A percentile compares a stretch with the other conserved stretches of the same genome.
Conservation (phyloP, 2,113 vertebrate species). For the Myodes glareolus region DNA sequence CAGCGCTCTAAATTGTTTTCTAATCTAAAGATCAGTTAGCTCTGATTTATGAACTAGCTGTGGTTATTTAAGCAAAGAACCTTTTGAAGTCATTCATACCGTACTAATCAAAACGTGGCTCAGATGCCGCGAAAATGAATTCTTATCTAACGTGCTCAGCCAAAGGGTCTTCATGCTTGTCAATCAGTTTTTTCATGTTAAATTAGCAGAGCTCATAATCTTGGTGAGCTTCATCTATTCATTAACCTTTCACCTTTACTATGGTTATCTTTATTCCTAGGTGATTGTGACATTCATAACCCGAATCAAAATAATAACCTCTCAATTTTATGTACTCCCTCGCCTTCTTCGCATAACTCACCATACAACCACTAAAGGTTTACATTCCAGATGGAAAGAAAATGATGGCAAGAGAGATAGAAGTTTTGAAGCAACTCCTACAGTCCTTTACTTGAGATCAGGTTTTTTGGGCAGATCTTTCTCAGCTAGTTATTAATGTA, state of each 20-base stretch:
- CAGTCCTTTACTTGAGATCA: not conserved
- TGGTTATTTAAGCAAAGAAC: constrained; percentile 43
- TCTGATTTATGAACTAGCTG: not conserved
- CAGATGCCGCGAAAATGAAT: constrained; percentile 64
- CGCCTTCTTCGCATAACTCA: not conserved
- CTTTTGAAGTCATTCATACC: constrained; percentile 41
- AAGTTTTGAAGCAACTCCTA: not conserved
- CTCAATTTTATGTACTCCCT: not conserved
- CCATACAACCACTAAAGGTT: not conserved
- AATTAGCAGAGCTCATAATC: constrained; percentile 55
- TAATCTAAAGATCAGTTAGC: constrained; percentile 43
- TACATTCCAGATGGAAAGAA: not conserved
- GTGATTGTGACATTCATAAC: constrained; percentile 33
- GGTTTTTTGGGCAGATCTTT: not conserved
- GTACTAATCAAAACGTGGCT: constrained; percentile 50
- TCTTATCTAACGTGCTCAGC: constrained; percentile 47
- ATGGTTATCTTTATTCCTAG: constrained; percentile 30
- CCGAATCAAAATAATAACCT: constrained; percentile 39
- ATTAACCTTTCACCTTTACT: constrained; percentile 45
- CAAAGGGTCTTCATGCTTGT: constrained; percentile 48
- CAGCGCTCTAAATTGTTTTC: constrained; percentile 13
- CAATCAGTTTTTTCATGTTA: constrained; percentile 55
- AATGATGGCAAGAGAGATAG: not conserved
- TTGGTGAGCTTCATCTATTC: constrained; percentile 29
- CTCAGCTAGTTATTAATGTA: not conserved